phyloP scores from a whole-genome alignment of 2,797 vertebrate species.

The Anguilla obscura region DNA sequence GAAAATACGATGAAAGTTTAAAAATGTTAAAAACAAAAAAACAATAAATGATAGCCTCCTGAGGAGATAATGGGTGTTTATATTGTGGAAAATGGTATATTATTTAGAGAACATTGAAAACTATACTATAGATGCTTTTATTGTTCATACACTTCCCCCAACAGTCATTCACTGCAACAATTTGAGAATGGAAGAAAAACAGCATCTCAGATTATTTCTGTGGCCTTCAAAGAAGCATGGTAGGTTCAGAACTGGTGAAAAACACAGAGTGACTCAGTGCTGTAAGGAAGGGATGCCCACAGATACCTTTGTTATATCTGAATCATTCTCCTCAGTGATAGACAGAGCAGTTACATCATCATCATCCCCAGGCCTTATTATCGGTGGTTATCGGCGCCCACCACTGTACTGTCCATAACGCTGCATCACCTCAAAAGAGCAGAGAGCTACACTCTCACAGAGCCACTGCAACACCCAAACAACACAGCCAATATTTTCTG shows the following conservation, averaged over 20 bases:
- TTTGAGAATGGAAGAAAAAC: background rate
- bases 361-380: background rate
- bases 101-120: background rate
- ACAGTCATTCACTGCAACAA: background rate
- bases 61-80: background rate
- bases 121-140: background rate
- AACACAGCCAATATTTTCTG: background rate
- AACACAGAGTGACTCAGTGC: background rate
- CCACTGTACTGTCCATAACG: background rate
- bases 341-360: slow-evolving; percentile 11
- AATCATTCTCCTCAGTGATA: background rate
- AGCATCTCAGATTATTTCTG: background rate
- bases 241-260: background rate
- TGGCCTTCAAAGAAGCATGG: background rate
- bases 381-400: background rate
- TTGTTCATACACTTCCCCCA: background rate
- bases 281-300: background rate
- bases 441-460: slow-evolving; percentile 1
- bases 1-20: slow-evolving; percentile 45
- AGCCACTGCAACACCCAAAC: background rate
- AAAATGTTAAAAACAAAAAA: background rate
- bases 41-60: background rate
- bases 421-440: background rate
- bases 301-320: background rate
- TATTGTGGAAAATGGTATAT: background rate